phyloP scores from a whole-genome alignment of 2,888 invertebrate species.

The Hemistola chrysoprasaria region DNA sequence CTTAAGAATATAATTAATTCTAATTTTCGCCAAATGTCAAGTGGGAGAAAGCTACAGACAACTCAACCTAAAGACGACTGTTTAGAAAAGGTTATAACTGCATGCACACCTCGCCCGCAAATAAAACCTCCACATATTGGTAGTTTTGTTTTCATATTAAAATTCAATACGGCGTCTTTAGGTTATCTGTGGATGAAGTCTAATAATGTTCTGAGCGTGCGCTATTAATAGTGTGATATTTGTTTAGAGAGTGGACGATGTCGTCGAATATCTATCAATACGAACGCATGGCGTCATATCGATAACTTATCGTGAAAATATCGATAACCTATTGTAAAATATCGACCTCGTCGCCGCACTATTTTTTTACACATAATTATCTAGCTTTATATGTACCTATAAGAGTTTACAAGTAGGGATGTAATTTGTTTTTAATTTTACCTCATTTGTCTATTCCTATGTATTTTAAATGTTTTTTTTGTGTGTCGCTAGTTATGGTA shows the following conservation, averaged over 20 bases:
- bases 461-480: constrained; percentile 49
- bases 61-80: too few species aligned
- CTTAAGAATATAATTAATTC: too few species aligned
- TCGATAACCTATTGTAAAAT: constrained; percentile 46
- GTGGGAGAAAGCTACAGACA: too few species aligned
- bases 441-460: constrained; percentile 70
- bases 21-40: too few species aligned
- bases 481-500: constrained; percentile 57
- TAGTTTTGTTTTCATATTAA: too few species aligned
- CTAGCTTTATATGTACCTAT: constrained; percentile 51
- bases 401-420: constrained; percentile 47
- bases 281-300: constrained; percentile 58
- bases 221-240: constrained; percentile 60
- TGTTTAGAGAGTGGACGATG: constrained; percentile 57
- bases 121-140: too few species aligned
- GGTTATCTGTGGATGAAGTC: too few species aligned
- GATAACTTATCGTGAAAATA: constrained; percentile 46
- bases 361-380: constrained; percentile 55
- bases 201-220: constrained; percentile 31
- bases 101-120: too few species aligned
- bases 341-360: constrained; percentile 53
- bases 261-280: constrained; percentile 58
- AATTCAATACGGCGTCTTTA: too few species aligned
- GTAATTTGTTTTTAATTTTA: constrained; percentile 47
- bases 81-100: too few species aligned